Evolutionary conservation across 2,113 vertebrate species (phyloP), one percentile per base, ranked within the genome.

Genomic region (Ageneiosus marmoratus): DNA sequence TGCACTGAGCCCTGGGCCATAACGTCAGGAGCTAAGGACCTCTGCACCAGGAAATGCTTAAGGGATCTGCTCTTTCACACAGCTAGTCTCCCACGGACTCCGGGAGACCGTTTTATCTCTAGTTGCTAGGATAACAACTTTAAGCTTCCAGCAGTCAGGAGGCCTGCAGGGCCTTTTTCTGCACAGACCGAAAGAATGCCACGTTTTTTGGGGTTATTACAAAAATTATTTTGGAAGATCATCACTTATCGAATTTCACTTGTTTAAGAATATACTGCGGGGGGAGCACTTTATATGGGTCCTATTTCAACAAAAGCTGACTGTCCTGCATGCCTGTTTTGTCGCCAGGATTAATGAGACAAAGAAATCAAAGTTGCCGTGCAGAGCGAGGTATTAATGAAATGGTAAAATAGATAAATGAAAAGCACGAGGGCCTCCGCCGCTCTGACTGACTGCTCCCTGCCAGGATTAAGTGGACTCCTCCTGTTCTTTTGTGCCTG

Each of bases 41-140:
- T 93, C 89, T 90, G 89, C 91, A 92, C 85, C 90, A 90, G 90
- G 90, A 92, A 91, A 91, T 84, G 89, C 92, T 91, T 89, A 48
- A 53, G 90, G 91, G 90, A 90, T 87, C 87, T 91, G 90, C 88
- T 90, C 89, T 88, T 84, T 90, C 85, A 83, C 89, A 85, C 88
- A 87, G 82, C 89, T 83, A 86, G 79, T 90, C 92, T 90, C 90
- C 89, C 91, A 89, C 91, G 69, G 89, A 91, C 90, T 90, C 88
- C 76, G 75, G 79, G 87, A 91, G 87, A 90, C 82, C 53, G 82
- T 80, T 92, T 89, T 90, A 89, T 92, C 89, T 92, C 88, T 81
- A 86, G 89, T 91, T 89, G 89, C 87, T 91, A 88, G 84, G 90
- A 92, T 91, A 92, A 91, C 87, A 91, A 88, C 87, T 73, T 80